Evolutionary conservation across 2,113 vertebrate species (phyloP), one percentile per base, ranked within the genome.

Genomic region (Sebastes schlegelii): DNA sequence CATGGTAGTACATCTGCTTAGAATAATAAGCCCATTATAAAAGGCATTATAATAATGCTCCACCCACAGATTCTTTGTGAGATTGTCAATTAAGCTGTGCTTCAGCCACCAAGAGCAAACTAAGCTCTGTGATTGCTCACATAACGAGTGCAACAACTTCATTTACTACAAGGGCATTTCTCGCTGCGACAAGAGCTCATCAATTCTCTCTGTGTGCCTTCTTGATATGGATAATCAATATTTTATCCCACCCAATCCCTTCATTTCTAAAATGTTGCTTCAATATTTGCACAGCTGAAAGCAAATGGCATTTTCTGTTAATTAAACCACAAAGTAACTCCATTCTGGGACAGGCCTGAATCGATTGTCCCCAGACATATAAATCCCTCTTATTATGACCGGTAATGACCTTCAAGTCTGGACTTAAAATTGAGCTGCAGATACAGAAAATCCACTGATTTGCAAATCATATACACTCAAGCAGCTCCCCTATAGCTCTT

Each of bases 201-300:
- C 48, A 58, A 16, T 61, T 58, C 49, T 66, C 17, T 49, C 10
- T 49, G 23, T 11, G 58, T 34, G 75, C 52, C 43, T 75, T 70
- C 42, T 12, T 55, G 52, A 54, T 43, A 70, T 73, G 40, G 34
- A 14, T 84, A 83, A 86, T 84, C 68, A 5, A 76, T 84, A 73
- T 55, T 82, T 65, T 16, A 74, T 72, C 55, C 4, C 19, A 48
- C 19, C 46, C 13, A 63, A 21, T 58, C 14, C n/a, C 34, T 66
- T 51, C 7, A 61, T 80, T 65, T 79, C 23, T 46, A 40, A 81
- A 78, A 72, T 58, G n/a, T 3, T n/a, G 3, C 57, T 48, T 73
- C 8, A 54, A 51, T 62, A 81, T 61, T 83, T 62, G 40, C 43
- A 49, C 12, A 57, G 66, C 13, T 23, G 66, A 58, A 57, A 51